Evolutionary conservation across 2,113 vertebrate genomes (phyloP).

Genomic region (Oncorhynchus mykiss): DNA sequence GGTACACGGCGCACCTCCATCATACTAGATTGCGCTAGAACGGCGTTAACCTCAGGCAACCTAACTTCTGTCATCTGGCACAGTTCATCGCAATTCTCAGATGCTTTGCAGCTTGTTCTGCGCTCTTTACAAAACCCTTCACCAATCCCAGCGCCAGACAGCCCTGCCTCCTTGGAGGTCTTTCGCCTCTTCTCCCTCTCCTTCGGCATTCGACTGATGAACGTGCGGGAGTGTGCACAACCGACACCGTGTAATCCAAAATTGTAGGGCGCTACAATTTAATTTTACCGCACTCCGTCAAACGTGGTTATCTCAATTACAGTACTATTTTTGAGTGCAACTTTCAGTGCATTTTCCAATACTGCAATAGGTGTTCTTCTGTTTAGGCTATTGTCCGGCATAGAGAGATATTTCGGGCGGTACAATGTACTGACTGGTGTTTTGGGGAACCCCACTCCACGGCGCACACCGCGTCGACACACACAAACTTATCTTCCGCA

Average conservation of each 20-base stretch:
- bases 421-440: background rate
- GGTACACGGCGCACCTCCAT: slow-evolving; percentile 77
- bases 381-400: background rate
- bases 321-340: background rate
- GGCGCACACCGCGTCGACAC: slow-evolving; percentile 30
- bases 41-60: slow-evolving; percentile 44
- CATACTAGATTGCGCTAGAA: slow-evolving; percentile 41
- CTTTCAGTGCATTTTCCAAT: no score
- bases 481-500: slow-evolving; percentile 59
- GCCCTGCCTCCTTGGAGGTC: slow-evolving; percentile 57
- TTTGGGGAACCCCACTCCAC: slow-evolving; percentile 59
- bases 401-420: background rate
- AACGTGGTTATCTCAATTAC: slow-evolving; percentile 51
- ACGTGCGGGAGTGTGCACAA: slow-evolving; percentile 15
- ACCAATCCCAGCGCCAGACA: slow-evolving; percentile 50
- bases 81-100: slow-evolving; percentile 64
- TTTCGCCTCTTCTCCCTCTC: slow-evolving; percentile 70
- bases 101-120: slow-evolving; percentile 52
- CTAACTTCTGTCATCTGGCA: slow-evolving; percentile 40
- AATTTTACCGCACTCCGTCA: slow-evolving; percentile 12
- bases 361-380: background rate
- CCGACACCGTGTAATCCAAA: background rate
- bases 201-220: slow-evolving; percentile 64
- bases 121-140: slow-evolving; percentile 64
- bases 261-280: background rate